Percentiles rank a stretch among this genome's conserved stretches.
Conservation (phyloP, 2,888 invertebrate genomes). For the Dolichopus griseipennis region DNA sequence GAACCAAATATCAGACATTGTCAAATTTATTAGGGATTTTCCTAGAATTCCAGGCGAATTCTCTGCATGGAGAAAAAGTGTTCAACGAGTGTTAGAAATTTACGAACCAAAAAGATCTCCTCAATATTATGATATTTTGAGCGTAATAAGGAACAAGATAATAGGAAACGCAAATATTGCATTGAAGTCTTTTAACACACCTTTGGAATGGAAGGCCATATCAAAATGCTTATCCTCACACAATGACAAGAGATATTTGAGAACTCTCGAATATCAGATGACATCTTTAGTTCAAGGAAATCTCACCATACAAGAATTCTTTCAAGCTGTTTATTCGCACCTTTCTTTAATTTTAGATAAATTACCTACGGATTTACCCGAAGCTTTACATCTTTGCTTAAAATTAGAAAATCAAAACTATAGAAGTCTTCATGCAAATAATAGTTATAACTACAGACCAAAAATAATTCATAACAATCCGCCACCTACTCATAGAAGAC, state of each 20-base stretch:
- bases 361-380: constrained; percentile 22
- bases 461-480: too few species aligned
- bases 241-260: constrained; percentile 22
- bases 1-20: too few species aligned
- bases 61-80: too few species aligned
- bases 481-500: too few species aligned
- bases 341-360: constrained; percentile 18
- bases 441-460: too few species aligned
- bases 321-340: constrained; percentile 14
- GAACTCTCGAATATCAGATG: constrained; percentile 23
- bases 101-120: too few species aligned
- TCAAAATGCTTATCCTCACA: constrained; percentile 18
- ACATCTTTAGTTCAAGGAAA: constrained; percentile 19
- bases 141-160: too few species aligned
- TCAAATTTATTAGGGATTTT: too few species aligned
- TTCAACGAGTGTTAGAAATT: too few species aligned
- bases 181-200: constrained; percentile 8
- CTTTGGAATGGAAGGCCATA: constrained; percentile 19
- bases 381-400: constrained; percentile 21
- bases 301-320: constrained; percentile 11
- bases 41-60: too few species aligned
- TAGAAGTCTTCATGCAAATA: background rate
- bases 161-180: too few species aligned
- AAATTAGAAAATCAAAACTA: constrained; percentile 16
- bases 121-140: too few species aligned